Evolutionary conservation across 2,113 vertebrate genomes (phyloP).

Genomic region (Ornithorhynchus anatinus): DNA sequence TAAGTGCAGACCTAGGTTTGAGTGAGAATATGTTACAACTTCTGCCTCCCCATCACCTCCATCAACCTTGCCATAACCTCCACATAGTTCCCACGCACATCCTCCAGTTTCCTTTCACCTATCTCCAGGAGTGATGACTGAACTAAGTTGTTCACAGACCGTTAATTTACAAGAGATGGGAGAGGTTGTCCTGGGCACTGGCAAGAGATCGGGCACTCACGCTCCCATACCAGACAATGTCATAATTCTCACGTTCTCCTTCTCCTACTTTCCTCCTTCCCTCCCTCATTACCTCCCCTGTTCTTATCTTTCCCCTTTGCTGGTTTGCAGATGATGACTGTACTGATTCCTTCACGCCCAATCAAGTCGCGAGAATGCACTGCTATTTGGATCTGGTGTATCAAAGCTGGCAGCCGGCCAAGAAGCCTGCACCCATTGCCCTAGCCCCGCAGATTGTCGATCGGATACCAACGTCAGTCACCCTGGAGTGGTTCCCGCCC

Average conservation of each 20-base stretch:
- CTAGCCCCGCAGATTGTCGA: slow-evolving; percentile 90
- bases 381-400: slow-evolving; percentile 97
- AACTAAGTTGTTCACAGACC: slow-evolving; percentile 64
- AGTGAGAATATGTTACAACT: slow-evolving; percentile 18
- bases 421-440: slow-evolving; percentile 85
- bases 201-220: slow-evolving; percentile 7
- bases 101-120: slow-evolving; percentile 58
- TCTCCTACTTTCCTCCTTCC: not conserved
- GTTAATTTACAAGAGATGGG: slow-evolving; percentile 56
- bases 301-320: slow-evolving; percentile 22
- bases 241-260: not conserved
- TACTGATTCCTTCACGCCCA: slow-evolving; percentile 95
- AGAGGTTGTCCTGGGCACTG: slow-evolving; percentile 14
- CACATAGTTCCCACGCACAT: not conserved
- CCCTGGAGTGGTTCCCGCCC: slow-evolving; percentile 94
- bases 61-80: slow-evolving; percentile 18
- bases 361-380: slow-evolving; percentile 98
- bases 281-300: too few species aligned
- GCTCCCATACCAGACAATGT: not conserved
- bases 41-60: not conserved
- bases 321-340: slow-evolving; percentile 89
- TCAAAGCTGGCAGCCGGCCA: slow-evolving; percentile 88
- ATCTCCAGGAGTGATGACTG: slow-evolving; percentile 56
- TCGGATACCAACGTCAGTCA: slow-evolving; percentile 79
- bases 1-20: not conserved